Base-by-base conservation (phyloP, 2,113 vertebrate species). In the Saguinus midas region DNA sequence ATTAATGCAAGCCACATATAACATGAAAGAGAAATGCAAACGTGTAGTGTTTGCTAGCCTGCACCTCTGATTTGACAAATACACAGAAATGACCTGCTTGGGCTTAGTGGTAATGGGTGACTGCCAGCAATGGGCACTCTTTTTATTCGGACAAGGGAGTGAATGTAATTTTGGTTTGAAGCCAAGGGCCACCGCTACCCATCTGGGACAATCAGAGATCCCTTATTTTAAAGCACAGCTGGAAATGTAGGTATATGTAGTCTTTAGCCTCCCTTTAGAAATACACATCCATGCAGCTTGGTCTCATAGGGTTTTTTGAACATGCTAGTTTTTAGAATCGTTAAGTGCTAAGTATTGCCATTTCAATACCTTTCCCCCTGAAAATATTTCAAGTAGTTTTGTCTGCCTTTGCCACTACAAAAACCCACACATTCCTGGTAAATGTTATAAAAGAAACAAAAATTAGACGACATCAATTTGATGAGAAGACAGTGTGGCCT, bases 1-100 rank as follows among this genome's bases (percentile, higher is more conserved):
- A 98, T 96, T 97, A 98, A 98, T 98, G 95, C 68, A 48, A 90
- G 83, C 79, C 91, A 52, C 85, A 94, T 94, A 87, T 82, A 93
- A 88, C 86, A 80, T 68, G 37, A 96, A 85, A 95, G 45, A 86
- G 94, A 95, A 91, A 95, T 40, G 90, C 90, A 87, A 85, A 93
- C 57, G 3, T 57, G 61, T 27, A 48, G 52, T 80, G 86, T 94
- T 61, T 88, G 88, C 95, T 82, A 90, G 92, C n/a, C 58, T 20
- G 66, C 13, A 29, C 66, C 87, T 97, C 52, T 29, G n/a, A 12
- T 82, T 90, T 96, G 95, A 96, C 97, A 96, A 73, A 85, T 75
- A 64, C 43, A 79, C 72, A 96, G 52, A 79, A 90, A 78, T 52
- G 29, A n/a, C 43, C 90, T 78, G 37, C 14, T 87, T 87, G 55